These are phyloP conservation scores for Dione juno DNA, from an alignment of 2,888 invertebrate species.

Conservation along the genomic window DNA sequence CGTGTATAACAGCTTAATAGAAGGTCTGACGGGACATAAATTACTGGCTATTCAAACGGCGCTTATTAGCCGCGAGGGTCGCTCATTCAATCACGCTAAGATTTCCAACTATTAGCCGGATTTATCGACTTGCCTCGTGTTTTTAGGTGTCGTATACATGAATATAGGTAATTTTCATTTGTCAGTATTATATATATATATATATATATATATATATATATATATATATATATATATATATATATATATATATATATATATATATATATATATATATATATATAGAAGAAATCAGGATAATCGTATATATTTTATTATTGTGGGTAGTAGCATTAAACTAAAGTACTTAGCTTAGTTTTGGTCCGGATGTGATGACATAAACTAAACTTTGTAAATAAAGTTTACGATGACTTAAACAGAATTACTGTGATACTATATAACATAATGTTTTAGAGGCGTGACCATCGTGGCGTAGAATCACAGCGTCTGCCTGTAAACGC, in stretches of 20 bases:
- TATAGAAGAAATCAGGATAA: neutral
- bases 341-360: neutral
- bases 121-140: slow-evolving; percentile 34
- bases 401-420: neutral
- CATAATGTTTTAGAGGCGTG: neutral
- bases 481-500: no score
- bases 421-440: neutral
- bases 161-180: neutral
- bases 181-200: no score
- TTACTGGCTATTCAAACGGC: slow-evolving; percentile 43
- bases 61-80: slow-evolving; percentile 37
- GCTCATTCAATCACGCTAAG: slow-evolving; percentile 36
- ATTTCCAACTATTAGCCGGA: slow-evolving; percentile 43
- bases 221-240: no score
- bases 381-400: neutral
- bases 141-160: slow-evolving; percentile 7
- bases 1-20: slow-evolving; percentile 40
- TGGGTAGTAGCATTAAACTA: neutral
- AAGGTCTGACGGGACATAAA: slow-evolving; percentile 39
- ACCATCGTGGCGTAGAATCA: no score
- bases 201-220: no score
- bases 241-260: no score
- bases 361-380: neutral
- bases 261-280: no score
- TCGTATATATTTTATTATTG: neutral